phyloP scores from a whole-genome alignment of 2,797 vertebrate genomes.

The Myripristis murdjan region DNA sequence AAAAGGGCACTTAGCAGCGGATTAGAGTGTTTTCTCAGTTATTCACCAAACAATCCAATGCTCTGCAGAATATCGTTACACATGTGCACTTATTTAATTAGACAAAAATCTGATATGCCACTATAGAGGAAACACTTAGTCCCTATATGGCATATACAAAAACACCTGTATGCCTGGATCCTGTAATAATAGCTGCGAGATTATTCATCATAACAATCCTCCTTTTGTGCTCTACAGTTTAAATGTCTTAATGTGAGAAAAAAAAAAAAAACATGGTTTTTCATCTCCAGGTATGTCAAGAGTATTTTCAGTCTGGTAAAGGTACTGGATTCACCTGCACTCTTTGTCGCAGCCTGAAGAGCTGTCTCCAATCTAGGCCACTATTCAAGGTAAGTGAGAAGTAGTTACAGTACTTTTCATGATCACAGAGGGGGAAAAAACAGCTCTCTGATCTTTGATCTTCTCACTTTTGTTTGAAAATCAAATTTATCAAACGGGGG shows the following conservation, averaged over 20 bases:
- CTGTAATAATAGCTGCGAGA: not conserved
- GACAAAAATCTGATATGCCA: not conserved
- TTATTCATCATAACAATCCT: not conserved
- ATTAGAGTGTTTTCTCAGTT: constrained; percentile 6
- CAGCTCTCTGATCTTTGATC: constrained; percentile 88
- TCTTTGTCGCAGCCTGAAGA: constrained; percentile 60
- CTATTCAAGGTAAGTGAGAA: constrained; percentile 73
- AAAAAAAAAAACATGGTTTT: not conserved
- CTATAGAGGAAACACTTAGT: not conserved
- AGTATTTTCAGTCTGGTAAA: constrained; percentile 12
- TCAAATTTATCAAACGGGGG: constrained; percentile 87
- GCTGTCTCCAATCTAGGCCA: constrained; percentile 79
- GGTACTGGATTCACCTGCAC: constrained; percentile 12
- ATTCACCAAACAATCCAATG: constrained; percentile 4
- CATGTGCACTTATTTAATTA: not conserved
- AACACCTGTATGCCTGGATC: not conserved
- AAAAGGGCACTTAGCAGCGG: not conserved
- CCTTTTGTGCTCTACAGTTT: not conserved
- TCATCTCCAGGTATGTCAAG: constrained; percentile 19
- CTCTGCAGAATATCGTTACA: not conserved
- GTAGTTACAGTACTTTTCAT: constrained; percentile 72
- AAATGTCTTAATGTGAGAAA: not conserved
- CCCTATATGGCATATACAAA: not conserved
- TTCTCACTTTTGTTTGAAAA: constrained; percentile 88
- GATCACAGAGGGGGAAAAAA: constrained; percentile 70